phyloP scores from a whole-genome alignment of 1,140 invertebrate genomes.

The Tetramorium alpestre region DNA sequence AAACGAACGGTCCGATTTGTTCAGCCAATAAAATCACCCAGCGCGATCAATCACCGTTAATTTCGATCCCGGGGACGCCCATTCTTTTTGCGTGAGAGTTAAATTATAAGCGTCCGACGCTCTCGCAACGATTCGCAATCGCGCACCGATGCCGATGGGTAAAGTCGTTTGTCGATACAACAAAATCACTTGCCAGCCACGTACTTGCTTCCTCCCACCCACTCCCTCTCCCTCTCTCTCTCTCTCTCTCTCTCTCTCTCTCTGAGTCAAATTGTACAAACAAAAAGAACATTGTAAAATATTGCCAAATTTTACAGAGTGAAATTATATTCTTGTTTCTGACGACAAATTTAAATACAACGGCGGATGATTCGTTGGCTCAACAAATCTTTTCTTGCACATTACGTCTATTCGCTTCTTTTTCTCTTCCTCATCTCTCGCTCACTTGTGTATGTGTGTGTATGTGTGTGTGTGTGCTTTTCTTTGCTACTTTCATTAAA shows the following conservation, averaged over 20 bases:
- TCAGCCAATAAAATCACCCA: constrained; percentile 61
- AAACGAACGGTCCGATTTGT: constrained; percentile 48
- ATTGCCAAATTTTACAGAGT: background rate
- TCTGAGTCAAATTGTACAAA: constrained; percentile 35
- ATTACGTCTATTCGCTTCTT: background rate
- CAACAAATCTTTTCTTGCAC: constrained; percentile 38
- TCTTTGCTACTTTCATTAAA: background rate
- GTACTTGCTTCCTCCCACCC: background rate
- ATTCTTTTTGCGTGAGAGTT: constrained; percentile 48
- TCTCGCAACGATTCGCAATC: constrained; percentile 54
- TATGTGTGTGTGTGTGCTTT: constrained; percentile 16
- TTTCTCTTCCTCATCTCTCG: constrained; percentile 47
- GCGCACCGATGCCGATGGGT: constrained; percentile 13
- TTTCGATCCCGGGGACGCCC: constrained; percentile 53
- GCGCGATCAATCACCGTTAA: constrained; percentile 59
- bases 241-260: background rate
- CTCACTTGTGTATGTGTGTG: background rate
- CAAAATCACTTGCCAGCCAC: constrained; percentile 59
- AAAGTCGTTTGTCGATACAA: constrained; percentile 62
- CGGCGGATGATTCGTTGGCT: constrained; percentile 38
- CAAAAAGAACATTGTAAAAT: constrained; percentile 3
- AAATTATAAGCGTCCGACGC: constrained; percentile 51
- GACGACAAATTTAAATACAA: constrained; percentile 40
- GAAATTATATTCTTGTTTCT: background rate
- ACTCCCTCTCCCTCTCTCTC: background rate